phyloP scores from a whole-genome alignment of 2,888 invertebrate species.

The Acanthopleura granulata region DNA sequence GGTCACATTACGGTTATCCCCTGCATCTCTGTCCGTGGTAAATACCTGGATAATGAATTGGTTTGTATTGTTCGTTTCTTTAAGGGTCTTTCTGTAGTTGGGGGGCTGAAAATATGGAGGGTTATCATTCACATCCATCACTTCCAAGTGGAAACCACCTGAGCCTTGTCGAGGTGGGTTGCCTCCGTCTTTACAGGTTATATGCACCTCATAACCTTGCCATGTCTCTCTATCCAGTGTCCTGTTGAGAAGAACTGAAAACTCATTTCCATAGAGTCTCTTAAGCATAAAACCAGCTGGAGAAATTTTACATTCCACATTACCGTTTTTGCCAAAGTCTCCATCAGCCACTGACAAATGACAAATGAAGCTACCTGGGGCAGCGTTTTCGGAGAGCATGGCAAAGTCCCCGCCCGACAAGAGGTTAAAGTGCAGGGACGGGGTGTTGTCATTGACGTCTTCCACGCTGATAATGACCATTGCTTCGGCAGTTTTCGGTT shows the following conservation, averaged over 20 bases:
- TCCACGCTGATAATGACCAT: slow-evolving; percentile 76
- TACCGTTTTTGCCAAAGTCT: slow-evolving; percentile 27
- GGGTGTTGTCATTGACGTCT: slow-evolving; percentile 79
- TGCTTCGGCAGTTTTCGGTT: background rate
- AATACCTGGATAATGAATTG: slow-evolving; percentile 1
- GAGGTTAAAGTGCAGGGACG: slow-evolving; percentile 2
- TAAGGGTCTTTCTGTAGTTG: background rate
- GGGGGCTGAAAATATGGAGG: slow-evolving; percentile 11
- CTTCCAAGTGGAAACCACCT: slow-evolving; percentile 3
- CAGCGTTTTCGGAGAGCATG: slow-evolving; percentile 25
- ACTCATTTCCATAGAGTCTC: slow-evolving; percentile 9
- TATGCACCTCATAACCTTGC: background rate
- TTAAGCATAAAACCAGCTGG: slow-evolving; percentile 1
- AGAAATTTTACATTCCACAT: slow-evolving; percentile 16
- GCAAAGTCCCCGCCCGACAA: slow-evolving; percentile 4
- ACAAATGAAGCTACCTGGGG: slow-evolving; percentile 25
- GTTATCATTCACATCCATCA: slow-evolving; percentile 8
- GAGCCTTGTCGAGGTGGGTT: background rate
- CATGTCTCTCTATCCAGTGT: slow-evolving; percentile 5
- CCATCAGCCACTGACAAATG: slow-evolving; percentile 29
- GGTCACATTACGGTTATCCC: background rate
- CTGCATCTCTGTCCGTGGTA: slow-evolving; percentile 12
- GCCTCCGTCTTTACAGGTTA: slow-evolving; percentile 6
- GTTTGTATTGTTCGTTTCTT: background rate
- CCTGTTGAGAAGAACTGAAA: background rate